Evolutionary conservation across 2,888 invertebrate genomes (phyloP).

Genomic region (Crematogaster levior): DNA sequence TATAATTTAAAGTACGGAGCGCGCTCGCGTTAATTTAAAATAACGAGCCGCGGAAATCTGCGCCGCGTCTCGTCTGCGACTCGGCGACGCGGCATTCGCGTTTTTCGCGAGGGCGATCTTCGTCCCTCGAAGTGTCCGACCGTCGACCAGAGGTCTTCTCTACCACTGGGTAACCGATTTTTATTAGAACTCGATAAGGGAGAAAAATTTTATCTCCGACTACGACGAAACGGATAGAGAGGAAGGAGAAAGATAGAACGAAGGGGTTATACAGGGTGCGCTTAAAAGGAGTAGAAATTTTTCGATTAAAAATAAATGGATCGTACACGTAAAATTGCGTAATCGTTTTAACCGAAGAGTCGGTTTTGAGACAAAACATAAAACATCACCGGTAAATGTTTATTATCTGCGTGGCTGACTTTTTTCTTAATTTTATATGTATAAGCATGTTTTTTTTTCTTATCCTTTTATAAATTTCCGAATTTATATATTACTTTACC

Average conservation of each 20-base stretch:
- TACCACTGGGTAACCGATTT: constrained; percentile 22
- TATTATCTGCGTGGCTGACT: too few species aligned
- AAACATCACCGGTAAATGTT: background rate
- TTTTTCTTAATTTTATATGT: too few species aligned
- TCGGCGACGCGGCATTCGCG: constrained; percentile 6
- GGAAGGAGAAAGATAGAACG: background rate
- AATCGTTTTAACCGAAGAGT: background rate
- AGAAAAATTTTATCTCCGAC: constrained; percentile 39
- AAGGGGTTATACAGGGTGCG: constrained; percentile 20
- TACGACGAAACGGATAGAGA: constrained; percentile 9
- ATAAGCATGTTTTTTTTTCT: background rate
- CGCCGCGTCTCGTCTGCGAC: constrained; percentile 27
- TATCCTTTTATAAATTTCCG: background rate
- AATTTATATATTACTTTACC: background rate
- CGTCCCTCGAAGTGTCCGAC: constrained; percentile 1
- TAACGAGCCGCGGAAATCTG: constrained; percentile 53
- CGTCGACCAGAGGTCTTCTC: background rate
- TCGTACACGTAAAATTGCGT: background rate
- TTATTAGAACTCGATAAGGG: constrained; percentile 37
- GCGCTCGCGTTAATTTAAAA: constrained; percentile 50
- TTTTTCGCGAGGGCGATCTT: constrained; percentile 12
- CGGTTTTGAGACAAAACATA: constrained; percentile 7
- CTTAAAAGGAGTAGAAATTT: constrained; percentile 9
- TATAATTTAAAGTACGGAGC: constrained; percentile 48
- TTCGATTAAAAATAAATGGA: background rate